phyloP scores from a whole-genome alignment of 2,888 invertebrate genomes.

The Drosophila melanosoma region DNA sequence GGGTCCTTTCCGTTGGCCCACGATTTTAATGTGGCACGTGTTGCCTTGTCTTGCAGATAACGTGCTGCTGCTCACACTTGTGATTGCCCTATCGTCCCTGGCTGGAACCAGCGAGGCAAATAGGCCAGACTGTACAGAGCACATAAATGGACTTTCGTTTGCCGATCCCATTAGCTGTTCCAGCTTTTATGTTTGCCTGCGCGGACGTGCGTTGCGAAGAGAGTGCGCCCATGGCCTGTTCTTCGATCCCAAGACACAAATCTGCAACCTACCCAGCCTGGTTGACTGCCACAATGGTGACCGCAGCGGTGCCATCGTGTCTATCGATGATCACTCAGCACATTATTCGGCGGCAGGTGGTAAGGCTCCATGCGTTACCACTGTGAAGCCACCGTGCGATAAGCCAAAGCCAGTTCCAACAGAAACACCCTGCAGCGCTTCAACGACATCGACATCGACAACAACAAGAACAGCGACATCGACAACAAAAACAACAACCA shows the following conservation, averaged over 20 bases:
- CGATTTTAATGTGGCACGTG: background rate
- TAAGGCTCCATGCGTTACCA: constrained; percentile 40
- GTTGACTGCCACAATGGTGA: constrained; percentile 52
- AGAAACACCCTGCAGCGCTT: constrained; percentile 6
- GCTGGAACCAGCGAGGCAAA: constrained; percentile 36
- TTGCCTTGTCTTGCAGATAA: constrained; percentile 37
- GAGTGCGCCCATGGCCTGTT: constrained; percentile 48
- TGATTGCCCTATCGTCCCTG: constrained; percentile 40
- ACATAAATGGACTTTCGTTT: constrained; percentile 50
- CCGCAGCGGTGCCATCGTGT: constrained; percentile 33
- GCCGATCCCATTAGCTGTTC: constrained; percentile 57
- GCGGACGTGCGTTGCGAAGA: constrained; percentile 48
- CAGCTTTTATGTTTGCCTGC: constrained; percentile 55
- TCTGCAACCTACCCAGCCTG: constrained; percentile 45
- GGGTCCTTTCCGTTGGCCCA: background rate
- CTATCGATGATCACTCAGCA: constrained; percentile 15
- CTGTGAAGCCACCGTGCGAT: constrained; percentile 43
- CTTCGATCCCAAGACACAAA: constrained; percentile 51
- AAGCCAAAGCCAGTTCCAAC: constrained; percentile 13
- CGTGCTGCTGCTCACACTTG: constrained; percentile 53
- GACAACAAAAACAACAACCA: constrained; percentile 1
- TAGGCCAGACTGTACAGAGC: constrained; percentile 49
- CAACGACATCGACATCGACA: constrained; percentile 10
- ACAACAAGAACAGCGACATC: background rate
- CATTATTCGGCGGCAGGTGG: constrained; percentile 4